These are phyloP conservation scores for Falco berigora DNA, from an alignment of 2,797 vertebrate species.

Conservation along the genomic window DNA sequence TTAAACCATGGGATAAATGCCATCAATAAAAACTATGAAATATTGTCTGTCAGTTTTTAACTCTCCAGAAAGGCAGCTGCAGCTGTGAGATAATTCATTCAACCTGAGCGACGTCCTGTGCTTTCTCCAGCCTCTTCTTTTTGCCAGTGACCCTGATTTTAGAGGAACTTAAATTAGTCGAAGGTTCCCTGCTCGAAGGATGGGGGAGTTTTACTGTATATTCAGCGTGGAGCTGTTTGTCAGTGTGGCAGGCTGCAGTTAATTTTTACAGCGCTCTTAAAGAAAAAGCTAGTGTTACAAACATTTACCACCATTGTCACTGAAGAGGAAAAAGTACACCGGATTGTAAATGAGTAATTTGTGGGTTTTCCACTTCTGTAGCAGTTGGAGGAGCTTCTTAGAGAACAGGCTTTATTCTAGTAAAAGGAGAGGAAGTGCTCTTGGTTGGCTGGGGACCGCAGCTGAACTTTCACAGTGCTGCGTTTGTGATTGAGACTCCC, in stretches of 20 bases:
- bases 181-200: background rate
- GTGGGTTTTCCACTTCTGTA: accelerated
- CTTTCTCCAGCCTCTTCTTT: background rate
- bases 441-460: background rate
- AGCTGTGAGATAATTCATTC: background rate
- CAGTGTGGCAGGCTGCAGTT: background rate
- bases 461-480: background rate
- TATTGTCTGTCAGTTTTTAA: conserved; percentile 58
- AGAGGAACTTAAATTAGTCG: background rate
- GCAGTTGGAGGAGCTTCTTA: background rate
- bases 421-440: background rate
- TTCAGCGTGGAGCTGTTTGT: background rate
- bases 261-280: background rate
- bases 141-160: background rate
- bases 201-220: background rate
- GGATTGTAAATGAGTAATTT: background rate
- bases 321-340: background rate
- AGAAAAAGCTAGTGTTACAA: background rate
- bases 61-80: background rate
- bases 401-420: background rate
- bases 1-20: conserved; percentile 98
- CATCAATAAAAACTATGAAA: conserved; percentile 96
- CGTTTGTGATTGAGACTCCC: accelerated
- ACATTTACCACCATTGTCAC: background rate
- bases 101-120: accelerated